Percentiles rank a stretch among this genome's conserved stretches.
These are phyloP conservation scores for Lycophotia porphyrea DNA, from an alignment of 2,888 invertebrate genomes.

Conservation along the genomic window DNA sequence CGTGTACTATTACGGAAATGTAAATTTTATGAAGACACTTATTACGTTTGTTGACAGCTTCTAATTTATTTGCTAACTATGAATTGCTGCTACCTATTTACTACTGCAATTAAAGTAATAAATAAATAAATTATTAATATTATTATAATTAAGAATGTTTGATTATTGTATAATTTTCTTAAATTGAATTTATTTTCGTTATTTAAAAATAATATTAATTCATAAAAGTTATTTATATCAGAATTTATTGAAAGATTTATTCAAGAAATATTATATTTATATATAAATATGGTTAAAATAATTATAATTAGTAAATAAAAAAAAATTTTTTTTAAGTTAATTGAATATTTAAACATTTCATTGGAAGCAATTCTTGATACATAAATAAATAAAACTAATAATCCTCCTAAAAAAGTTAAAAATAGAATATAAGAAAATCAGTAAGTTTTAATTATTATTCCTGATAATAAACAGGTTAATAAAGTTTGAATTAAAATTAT, in stretches of 20 bases:
- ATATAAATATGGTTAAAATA: conserved; percentile 69
- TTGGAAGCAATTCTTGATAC: conserved; percentile 91
- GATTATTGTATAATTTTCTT: conserved; percentile 89
- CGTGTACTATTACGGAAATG: conserved; percentile 51
- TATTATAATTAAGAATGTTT: conserved; percentile 87
- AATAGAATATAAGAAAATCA: conserved; percentile 92
- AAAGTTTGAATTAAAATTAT: too few species aligned
- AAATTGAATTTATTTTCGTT: conserved; percentile 85
- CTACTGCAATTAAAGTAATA: conserved; percentile 89
- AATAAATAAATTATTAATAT: conserved; percentile 91
- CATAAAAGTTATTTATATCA: conserved; percentile 71
- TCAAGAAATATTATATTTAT: conserved; percentile 75
- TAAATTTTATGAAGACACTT: conserved; percentile 54
- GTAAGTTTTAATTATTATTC: conserved; percentile 86
- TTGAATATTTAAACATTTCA: conserved; percentile 87
- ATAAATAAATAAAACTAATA: conserved; percentile 92
- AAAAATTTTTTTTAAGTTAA: conserved; percentile 72
- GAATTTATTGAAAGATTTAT: conserved; percentile 79
- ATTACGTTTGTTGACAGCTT: conserved; percentile 32
- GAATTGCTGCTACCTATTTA: too few species aligned
- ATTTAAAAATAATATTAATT: conserved; percentile 69
- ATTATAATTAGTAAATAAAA: conserved; percentile 62
- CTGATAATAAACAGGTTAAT: too few species aligned
- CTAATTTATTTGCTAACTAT: conserved; percentile 44
- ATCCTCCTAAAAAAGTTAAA: conserved; percentile 91